These are phyloP conservation scores for Gavialis gangeticus DNA, from an alignment of 2,113 vertebrate species.

Conservation along the genomic window DNA sequence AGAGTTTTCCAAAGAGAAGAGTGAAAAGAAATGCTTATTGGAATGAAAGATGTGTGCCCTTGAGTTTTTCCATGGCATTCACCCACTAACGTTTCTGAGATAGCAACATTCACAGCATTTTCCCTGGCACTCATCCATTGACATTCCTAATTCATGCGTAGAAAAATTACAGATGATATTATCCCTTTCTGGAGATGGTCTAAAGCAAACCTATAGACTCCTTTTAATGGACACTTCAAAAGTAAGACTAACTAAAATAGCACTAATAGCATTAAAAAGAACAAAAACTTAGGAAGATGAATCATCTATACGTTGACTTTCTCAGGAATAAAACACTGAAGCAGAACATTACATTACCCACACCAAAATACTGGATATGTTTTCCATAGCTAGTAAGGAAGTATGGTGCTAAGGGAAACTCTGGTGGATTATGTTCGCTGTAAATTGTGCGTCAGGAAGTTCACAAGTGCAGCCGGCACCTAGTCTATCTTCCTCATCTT, in stretches of 20 bases:
- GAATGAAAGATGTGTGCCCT: neutral
- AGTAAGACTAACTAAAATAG: neutral
- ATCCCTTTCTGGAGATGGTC: neutral
- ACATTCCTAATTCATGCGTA: neutral
- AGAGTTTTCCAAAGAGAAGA: neutral
- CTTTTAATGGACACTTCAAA: neutral
- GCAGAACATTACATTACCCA: neutral
- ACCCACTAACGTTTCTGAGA: neutral
- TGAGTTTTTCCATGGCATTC: neutral
- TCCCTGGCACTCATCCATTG: too few relatives aligned
- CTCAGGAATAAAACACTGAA: neutral
- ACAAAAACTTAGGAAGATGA: neutral
- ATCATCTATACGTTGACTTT: neutral
- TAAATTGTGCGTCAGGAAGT: neutral
- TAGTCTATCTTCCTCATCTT: neutral
- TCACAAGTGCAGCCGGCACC: neutral
- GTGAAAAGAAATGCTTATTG: neutral
- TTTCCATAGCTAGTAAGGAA: neutral
- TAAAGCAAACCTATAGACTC: neutral
- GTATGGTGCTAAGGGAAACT: neutral
- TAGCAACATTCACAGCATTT: neutral
- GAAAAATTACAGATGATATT: neutral
- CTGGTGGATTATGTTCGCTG: neutral
- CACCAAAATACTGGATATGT: neutral
- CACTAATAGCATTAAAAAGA: neutral